These are phyloP conservation scores for Halocynthia roretzi DNA, from an alignment of 23 tunicate genomes.

Conservation along the genomic window DNA sequence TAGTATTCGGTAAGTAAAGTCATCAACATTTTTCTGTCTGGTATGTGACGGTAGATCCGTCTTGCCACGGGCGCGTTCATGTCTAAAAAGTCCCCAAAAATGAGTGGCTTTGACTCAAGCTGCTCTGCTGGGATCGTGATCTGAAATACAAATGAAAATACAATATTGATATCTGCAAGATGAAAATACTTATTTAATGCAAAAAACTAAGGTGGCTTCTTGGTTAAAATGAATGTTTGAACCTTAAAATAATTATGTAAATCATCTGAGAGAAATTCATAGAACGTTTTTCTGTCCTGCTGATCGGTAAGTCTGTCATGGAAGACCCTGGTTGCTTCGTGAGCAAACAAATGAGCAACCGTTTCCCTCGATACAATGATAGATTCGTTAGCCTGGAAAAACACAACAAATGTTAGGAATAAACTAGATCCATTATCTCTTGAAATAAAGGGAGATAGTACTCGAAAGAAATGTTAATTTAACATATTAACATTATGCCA, in stretches of 20 bases:
- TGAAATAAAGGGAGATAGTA: no score
- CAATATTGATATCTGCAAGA: neutral
- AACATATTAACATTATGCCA: no score
- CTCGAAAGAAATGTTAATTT: no score
- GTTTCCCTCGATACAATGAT: constrained; percentile 87
- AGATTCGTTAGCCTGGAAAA: constrained; percentile 75
- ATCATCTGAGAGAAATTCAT: constrained; percentile 78
- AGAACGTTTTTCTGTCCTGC: constrained; percentile 51
- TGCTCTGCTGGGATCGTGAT: constrained; percentile 69
- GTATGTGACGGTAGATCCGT: constrained; percentile 63
- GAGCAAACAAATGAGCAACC: constrained; percentile 82
- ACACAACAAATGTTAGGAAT: neutral
- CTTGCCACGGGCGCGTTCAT: constrained; percentile 60
- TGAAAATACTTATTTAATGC: neutral
- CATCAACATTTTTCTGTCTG: constrained; percentile 37
- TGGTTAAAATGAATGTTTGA: neutral
- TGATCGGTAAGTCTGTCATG: constrained; percentile 83
- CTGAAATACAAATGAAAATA: constrained; percentile 28
- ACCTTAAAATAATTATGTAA: constrained; percentile 95
- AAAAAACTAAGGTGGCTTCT: neutral
- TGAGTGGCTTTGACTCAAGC: constrained; percentile 35
- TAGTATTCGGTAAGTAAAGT: constrained; percentile 79
- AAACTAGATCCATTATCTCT: neutral
- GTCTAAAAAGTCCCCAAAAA: constrained; percentile 83
- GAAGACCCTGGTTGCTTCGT: constrained; percentile 91